phyloP scores from a whole-genome alignment of 1,140 invertebrate genomes.

The Drosophila tsacasi region DNA sequence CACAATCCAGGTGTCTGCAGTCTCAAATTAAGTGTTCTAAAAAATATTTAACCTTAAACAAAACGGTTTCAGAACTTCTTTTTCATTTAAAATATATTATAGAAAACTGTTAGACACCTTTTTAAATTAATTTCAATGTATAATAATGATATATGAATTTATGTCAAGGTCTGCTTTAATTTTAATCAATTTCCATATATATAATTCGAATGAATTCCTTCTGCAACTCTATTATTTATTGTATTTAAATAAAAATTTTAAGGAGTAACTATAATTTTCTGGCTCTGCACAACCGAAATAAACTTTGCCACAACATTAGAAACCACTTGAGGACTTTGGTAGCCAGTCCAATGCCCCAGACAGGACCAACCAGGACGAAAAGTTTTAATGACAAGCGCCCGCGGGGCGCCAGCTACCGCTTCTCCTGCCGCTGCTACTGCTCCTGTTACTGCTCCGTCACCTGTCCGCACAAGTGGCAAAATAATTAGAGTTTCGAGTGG shows the following conservation, averaged over 20 bases:
- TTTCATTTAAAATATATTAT: neutral
- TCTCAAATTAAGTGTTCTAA: neutral
- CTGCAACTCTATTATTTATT: neutral
- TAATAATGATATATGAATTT: too few relatives aligned
- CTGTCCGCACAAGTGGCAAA: constrained; percentile 70
- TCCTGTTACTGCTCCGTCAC: constrained; percentile 29
- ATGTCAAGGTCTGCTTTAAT: fast-evolving
- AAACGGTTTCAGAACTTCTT: neutral
- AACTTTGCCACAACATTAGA: constrained; percentile 70
- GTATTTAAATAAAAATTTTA: neutral
- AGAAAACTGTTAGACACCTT: too few relatives aligned
- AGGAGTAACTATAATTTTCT: neutral
- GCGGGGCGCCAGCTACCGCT: constrained; percentile 9
- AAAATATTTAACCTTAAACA: neutral
- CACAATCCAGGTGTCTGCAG: neutral
- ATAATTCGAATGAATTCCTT: neutral
- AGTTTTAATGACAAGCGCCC: constrained; percentile 75
- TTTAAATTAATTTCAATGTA: neutral
- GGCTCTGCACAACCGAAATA: constrained; percentile 44
- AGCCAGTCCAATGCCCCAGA: constrained; percentile 24
- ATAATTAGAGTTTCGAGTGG: constrained; percentile 83
- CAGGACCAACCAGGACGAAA: constrained; percentile 54
- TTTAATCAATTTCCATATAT: neutral
- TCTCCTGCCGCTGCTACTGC: constrained; percentile 3
- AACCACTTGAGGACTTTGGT: constrained; percentile 59